Base-by-base conservation (phyloP, 1,140 invertebrate species). In the Tetramorium simillimum region DNA sequence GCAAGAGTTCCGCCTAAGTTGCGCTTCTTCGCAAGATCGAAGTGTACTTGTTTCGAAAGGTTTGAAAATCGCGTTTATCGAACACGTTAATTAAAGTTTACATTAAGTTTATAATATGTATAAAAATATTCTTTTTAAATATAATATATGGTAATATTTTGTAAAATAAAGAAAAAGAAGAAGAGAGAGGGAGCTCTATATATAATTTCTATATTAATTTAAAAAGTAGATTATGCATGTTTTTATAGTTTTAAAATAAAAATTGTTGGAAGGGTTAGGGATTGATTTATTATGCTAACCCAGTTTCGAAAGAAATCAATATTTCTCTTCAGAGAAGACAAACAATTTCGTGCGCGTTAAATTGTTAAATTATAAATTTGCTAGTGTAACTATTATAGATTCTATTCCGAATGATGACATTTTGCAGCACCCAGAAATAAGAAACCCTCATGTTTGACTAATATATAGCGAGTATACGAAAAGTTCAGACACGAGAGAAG, bases 51-150 rank as follows among this genome's bases (percentile, higher is more conserved):
- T 46, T 53, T 16, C 28, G 24, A 51, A 49, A 51, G 14, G 9
- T 40, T 43, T 70, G 10, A 16, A 56, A n/a, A 70, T 70, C 37
- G 33, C 63, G 10, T 81, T 28, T 81, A 53, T 53, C 46, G 63
- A 58, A 81, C 4, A 63, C 43, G 24, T n/a, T 78, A 78, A 77
- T 77, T 77, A 49, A 78, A 65, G 24, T 65, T 78, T 65, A 28
- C 18, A 33, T 62, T 63, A 33, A 78, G 3, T 33, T 46, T 28
- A 10, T 18, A 18, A 46, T 33, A n/a, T 76, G 58, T 43, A 28
- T 63, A 62, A 51, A 21, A 14, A 37, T 37, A 53, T 3, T 63
- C 21, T 16, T 43, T 69, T 21, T 37, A 40, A 77, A 40, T 18
- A 10, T 24, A 77, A 40, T 18, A 10, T 24, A 9, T 0, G 49